phyloP scores from a whole-genome alignment of 1,140 invertebrate species.

The Lepidurus couesii region DNA sequence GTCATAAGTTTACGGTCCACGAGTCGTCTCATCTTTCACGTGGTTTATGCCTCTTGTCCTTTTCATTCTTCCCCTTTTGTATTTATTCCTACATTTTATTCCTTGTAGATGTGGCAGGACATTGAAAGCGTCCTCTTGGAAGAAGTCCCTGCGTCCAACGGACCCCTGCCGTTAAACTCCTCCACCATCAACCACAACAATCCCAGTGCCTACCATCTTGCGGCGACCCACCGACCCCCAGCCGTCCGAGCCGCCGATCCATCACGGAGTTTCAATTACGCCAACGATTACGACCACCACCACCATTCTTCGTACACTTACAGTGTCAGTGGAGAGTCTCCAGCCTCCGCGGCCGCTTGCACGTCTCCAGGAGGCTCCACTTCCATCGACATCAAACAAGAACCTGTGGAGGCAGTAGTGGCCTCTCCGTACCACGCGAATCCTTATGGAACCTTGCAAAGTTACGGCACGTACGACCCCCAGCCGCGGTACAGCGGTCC shows the following conservation, averaged over 20 bases:
- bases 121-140: conserved; percentile 49
- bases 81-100: conserved; percentile 29
- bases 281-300: conserved; percentile 24
- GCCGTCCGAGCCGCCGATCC: conserved; percentile 15
- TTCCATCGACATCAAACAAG: conserved; percentile 1
- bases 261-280: neutral
- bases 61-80: conserved; percentile 25
- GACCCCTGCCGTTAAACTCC: neutral
- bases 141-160: conserved; percentile 38
- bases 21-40: neutral
- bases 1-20: conserved; percentile 11
- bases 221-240: neutral
- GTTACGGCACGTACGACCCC: neutral
- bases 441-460: neutral
- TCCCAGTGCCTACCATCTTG: neutral
- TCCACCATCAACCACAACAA: conserved; percentile 23
- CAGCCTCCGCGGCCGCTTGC: conserved; percentile 5
- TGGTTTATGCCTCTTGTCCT: neutral
- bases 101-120: conserved; percentile 51
- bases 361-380: conserved; percentile 12
- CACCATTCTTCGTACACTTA: conserved; percentile 23
- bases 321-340: neutral
- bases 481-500: neutral
- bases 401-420: neutral
- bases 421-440: neutral